Conservation (phyloP, 2,113 vertebrate genomes). For the Ariopsis seemanni region DNA sequence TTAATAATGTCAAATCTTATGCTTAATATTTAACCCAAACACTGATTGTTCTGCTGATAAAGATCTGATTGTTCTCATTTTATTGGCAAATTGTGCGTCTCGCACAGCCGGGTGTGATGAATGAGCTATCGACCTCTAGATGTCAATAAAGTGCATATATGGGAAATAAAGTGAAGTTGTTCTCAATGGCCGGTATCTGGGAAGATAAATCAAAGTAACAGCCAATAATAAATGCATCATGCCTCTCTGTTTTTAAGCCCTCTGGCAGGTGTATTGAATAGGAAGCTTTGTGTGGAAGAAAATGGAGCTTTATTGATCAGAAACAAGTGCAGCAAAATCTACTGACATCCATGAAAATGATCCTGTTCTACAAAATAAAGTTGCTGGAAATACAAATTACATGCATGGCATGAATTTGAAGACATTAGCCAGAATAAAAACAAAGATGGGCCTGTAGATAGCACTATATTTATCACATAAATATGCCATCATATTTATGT, state of each 20-base stretch:
- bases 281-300: conserved; percentile 74
- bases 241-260: conserved; percentile 73
- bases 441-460: background rate
- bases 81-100: conserved; percentile 18
- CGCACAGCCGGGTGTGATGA: conserved; percentile 56
- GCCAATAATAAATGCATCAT: conserved; percentile 80
- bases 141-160: conserved; percentile 70
- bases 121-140: conserved; percentile 60
- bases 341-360: conserved; percentile 68
- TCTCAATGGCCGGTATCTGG: conserved; percentile 66
- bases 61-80: conserved; percentile 13
- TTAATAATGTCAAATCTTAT: conserved; percentile 11
- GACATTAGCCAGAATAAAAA: conserved; percentile 47
- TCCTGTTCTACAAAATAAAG: conserved; percentile 43
- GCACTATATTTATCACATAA: background rate
- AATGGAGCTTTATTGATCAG: conserved; percentile 80
- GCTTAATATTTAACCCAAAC: conserved; percentile 9
- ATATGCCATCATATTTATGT: background rate
- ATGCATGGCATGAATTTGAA: conserved; percentile 55
- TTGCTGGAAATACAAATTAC: conserved; percentile 53
- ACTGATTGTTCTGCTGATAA: conserved; percentile 22
- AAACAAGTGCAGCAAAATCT: conserved; percentile 60
- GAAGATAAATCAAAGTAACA: conserved; percentile 74
- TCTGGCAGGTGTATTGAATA: conserved; percentile 75
- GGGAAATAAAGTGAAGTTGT: conserved; percentile 71